Base-by-base conservation (phyloP, 2,797 vertebrate species). In the Amblyopsis hoosieri region DNA sequence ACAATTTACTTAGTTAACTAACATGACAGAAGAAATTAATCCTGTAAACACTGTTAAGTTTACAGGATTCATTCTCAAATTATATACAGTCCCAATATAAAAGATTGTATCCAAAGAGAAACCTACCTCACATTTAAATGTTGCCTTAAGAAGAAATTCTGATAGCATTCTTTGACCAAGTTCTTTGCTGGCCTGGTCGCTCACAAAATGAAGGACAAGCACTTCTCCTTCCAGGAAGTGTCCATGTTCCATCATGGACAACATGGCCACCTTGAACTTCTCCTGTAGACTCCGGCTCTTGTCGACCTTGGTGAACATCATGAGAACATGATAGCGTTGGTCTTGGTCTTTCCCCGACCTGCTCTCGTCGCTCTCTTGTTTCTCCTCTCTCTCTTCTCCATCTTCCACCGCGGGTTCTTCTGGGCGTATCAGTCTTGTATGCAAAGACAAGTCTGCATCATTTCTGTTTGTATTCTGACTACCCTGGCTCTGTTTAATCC, bases 261-360 rank as follows among this genome's bases (percentile, higher is more conserved):
- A 79, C 88, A 99, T 92, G 64, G 95, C 94, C 65, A 93, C 87
- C 72, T 83, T 89, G 57, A 94, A 95, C 85, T 96, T 96, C 75
- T 91, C 92, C 86, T 94, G 94, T 72, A 99, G 92, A 72, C 86
- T 92, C 0, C 90, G 87, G 75, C 83, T 94, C 64, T 89, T 93
- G 84, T 97, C 94, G 46, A 95, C 94, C 78, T 95, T 96, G 62
- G 96, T 97, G 85, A 99, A 97, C 97, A 98, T 97, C 93, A 96
- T 90, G 52, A 98, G 94, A 12, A 89, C 82, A 29, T 97, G 95
- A 77, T 93, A 94, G 64, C 64, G 86, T 54, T 78, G 85, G 61
- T 54, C 70, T 1, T 1, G 85, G 61, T 55, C 70, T 1, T 1
- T 66, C 50, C 17, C 64, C 0, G 66, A 10, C 6, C 54, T 69